Evolutionary conservation across 2,888 invertebrate genomes (phyloP).

Genomic region (Cryptosula pallasiana): DNA sequence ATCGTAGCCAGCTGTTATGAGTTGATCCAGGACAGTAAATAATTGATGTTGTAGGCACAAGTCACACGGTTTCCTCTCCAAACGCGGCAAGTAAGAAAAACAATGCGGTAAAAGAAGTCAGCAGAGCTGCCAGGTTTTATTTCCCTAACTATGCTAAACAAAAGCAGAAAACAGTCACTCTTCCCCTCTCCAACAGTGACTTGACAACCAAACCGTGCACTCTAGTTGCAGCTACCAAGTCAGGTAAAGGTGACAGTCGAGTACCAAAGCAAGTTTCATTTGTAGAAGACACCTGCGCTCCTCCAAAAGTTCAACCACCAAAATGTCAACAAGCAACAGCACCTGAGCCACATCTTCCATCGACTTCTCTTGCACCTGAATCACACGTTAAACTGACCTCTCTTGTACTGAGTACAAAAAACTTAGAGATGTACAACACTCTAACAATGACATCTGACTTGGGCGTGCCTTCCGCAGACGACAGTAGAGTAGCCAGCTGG

Average conservation of each 20-base stretch:
- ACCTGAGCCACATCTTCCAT: neutral
- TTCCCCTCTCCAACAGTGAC: neutral
- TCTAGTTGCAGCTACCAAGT: neutral
- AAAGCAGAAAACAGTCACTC: neutral
- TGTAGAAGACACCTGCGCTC: neutral
- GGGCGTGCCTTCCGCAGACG: slow-evolving; percentile 8
- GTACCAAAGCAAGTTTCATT: slow-evolving; percentile 13
- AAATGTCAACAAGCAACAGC: neutral
- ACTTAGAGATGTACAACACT: slow-evolving; percentile 22
- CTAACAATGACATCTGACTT: neutral
- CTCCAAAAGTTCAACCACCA: neutral
- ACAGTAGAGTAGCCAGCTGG: neutral
- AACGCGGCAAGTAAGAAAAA: too few species aligned
- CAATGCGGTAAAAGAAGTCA: neutral
- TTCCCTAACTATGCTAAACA: slow-evolving; percentile 12
- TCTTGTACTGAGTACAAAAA: neutral
- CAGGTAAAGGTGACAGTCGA: neutral
- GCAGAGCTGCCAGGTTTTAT: neutral
- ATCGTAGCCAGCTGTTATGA: too few species aligned
- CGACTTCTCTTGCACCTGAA: neutral
- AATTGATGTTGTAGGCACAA: too few species aligned
- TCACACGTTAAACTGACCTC: neutral
- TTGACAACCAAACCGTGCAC: neutral
- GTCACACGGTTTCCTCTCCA: too few species aligned
- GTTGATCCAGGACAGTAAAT: too few species aligned